phyloP scores from a whole-genome alignment of 2,888 invertebrate genomes.

The Clostera curtula region DNA sequence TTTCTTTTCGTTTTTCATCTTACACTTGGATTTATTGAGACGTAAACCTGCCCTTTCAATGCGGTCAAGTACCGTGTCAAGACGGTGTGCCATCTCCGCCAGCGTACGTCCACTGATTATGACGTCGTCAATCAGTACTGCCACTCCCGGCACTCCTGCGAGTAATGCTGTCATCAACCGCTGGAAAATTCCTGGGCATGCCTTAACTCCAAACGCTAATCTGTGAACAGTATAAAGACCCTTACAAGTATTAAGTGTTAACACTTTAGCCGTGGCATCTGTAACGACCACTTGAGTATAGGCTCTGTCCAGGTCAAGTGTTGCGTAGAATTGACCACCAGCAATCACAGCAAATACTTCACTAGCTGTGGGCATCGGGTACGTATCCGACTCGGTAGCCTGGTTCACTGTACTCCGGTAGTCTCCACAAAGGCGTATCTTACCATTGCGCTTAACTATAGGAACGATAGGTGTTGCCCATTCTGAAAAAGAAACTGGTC shows the following conservation, averaged over 20 bases:
- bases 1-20: conserved; percentile 3
- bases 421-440: conserved; percentile 16
- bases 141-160: conserved; percentile 12
- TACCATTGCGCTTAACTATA: conserved; percentile 15
- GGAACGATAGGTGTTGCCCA: conserved; percentile 28
- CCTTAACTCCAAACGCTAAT: conserved; percentile 14
- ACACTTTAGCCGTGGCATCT: conserved; percentile 13
- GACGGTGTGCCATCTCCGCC: conserved; percentile 6
- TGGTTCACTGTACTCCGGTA: conserved; percentile 17
- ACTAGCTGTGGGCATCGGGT: conserved; percentile 12
- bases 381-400: conserved; percentile 16
- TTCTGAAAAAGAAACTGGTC: conserved; percentile 7
- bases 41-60: conserved; percentile 5
- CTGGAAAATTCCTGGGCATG: conserved; percentile 18
- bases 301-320: conserved; percentile 14
- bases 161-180: conserved; percentile 13
- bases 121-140: conserved; percentile 20
- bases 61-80: conserved; percentile 4
- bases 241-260: conserved; percentile 21
- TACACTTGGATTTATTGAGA: conserved; percentile 5
- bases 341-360: conserved; percentile 13
- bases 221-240: conserved; percentile 14
- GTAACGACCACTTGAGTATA: conserved; percentile 16
- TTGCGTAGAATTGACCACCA: conserved; percentile 14
- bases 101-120: conserved; percentile 12